These are phyloP conservation scores for Eurytemora carolleeae DNA, from an alignment of 1,140 invertebrate genomes.

Conservation along the genomic window DNA sequence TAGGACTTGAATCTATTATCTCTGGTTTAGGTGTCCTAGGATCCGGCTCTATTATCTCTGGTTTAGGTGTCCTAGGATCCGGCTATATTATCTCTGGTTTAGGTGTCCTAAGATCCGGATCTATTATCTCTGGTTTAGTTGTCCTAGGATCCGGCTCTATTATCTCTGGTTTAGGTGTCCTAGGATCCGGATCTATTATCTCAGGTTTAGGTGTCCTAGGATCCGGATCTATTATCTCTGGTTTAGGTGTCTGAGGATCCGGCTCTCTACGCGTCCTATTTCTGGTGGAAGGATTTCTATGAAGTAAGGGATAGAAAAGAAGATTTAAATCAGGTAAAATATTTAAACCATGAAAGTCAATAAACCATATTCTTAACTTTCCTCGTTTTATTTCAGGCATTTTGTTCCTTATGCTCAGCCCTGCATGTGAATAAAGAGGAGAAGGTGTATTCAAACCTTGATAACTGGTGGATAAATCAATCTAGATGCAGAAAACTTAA, in stretches of 20 bases:
- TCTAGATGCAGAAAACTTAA: slow-evolving; percentile 5
- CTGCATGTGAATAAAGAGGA: neutral
- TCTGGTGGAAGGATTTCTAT: slow-evolving; percentile 13
- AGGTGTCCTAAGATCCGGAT: neutral
- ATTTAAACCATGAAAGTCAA: neutral
- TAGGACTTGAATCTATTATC: too few relatives aligned
- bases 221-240: too few relatives aligned
- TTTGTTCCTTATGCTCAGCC: neutral
- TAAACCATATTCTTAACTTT: neutral
- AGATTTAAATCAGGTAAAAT: slow-evolving; percentile 1
- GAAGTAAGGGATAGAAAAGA: neutral
- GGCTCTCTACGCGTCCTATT: slow-evolving; percentile 5
- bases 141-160: neutral
- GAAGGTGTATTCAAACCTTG: slow-evolving; percentile 2
- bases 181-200: neutral
- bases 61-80: too few relatives aligned
- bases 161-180: neutral
- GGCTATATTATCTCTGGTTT: neutral
- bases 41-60: too few relatives aligned
- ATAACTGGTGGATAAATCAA: slow-evolving; percentile 8
- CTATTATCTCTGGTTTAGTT: neutral
- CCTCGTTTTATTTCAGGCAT: neutral
- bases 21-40: too few relatives aligned
- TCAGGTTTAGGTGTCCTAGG: neutral
- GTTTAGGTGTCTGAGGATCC: neutral